These are phyloP conservation scores for Bubalus kerabau DNA, from an alignment of 2,113 vertebrate genomes.

Conservation along the genomic window DNA sequence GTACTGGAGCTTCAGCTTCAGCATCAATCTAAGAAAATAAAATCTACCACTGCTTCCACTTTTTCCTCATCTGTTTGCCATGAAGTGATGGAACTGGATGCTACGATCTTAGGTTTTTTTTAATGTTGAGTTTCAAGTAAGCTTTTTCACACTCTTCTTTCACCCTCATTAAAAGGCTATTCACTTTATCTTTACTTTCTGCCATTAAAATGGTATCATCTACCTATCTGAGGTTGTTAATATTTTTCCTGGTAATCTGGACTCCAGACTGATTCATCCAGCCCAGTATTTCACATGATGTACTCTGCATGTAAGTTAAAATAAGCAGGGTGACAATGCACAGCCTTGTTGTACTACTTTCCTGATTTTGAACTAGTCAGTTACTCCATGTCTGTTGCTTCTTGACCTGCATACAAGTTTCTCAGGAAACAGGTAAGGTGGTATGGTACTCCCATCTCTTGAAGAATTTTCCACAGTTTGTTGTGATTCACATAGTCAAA, in stretches of 20 bases:
- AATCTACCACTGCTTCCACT: neutral
- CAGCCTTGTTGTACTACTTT: neutral
- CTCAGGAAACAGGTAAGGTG: neutral
- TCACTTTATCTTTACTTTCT: neutral
- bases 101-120: neutral
- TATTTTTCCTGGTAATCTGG: neutral
- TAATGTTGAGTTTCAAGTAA: neutral
- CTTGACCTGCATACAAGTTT: neutral
- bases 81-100: neutral
- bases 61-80: neutral
- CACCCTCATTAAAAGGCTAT: neutral
- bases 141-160: neutral
- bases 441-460: neutral
- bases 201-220: neutral
- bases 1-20: neutral
- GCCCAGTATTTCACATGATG: neutral
- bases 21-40: neutral
- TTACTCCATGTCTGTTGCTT: neutral
- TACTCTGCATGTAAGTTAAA: neutral
- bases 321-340: neutral
- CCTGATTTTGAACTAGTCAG: neutral
- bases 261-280: neutral
- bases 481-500: neutral
- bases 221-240: neutral
- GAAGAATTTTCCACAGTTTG: neutral